Percentiles rank a stretch among this genome's conserved stretches.
Conservation (phyloP, 2,113 vertebrate species). For the Coracopsis vasa region DNA sequence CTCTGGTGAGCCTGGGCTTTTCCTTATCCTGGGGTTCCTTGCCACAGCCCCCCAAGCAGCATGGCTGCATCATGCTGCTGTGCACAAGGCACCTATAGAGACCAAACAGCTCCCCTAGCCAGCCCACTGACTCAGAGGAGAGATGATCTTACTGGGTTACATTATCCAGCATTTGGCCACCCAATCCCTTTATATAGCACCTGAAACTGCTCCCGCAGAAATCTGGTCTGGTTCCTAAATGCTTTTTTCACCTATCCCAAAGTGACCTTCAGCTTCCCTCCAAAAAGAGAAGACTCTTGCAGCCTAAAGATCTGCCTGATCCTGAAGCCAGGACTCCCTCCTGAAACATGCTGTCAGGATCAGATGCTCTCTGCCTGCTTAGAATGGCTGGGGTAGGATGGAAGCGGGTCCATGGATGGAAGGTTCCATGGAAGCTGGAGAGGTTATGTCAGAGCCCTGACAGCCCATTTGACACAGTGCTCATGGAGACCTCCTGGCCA, state of each 20-base stretch:
- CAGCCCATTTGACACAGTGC: too few species aligned
- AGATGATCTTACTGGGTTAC: neutral
- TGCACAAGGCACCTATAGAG: neutral
- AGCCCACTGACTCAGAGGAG: accelerated
- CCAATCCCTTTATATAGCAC: neutral
- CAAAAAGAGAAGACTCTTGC: neutral
- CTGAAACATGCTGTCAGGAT: neutral
- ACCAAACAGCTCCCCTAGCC: accelerated
- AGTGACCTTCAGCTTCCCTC: neutral
- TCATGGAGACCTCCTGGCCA: neutral
- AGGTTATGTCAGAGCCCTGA: neutral
- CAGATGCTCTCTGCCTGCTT: neutral
- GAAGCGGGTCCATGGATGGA: neutral
- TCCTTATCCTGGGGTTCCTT: neutral
- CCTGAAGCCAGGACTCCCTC: accelerated
- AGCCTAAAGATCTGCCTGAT: neutral
- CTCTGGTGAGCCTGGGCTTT: neutral
- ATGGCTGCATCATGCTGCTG: neutral
- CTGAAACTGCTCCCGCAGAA: neutral
- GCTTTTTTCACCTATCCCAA: neutral
- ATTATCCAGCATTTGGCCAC: neutral
- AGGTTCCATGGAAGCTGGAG: too few species aligned
- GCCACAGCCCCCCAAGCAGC: neutral
- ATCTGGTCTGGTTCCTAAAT: neutral
- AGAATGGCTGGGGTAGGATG: neutral